Base-by-base conservation (phyloP, 2,113 vertebrate species). In the pig (Sus scrofa) region DNA sequence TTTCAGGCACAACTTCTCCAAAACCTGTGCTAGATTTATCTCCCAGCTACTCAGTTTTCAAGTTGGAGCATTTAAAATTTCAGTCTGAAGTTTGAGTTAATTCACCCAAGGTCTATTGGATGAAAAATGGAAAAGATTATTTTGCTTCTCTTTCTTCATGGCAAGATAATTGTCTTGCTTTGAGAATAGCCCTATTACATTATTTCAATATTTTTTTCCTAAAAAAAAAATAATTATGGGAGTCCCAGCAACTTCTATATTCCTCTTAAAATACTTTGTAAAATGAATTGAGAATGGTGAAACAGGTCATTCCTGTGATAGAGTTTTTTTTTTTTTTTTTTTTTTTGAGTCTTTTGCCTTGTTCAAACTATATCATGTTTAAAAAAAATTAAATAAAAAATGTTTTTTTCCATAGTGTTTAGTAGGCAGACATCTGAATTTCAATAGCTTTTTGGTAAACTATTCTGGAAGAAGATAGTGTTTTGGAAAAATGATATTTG, bases 401-500 rank as follows among this genome's bases (percentile, higher is more conserved):
- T 27, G 22, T 65, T 63, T 65, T 65, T 95, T 71, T 50, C 3
- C 22, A 65, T 78, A 52, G 32, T 58, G 22, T 75, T 94, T n/a
- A 52, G 44, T 22, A 30, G 92, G 34, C 54, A 54, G 71, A 91
- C 62, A 12, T 0, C 0, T 87, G 71, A 60, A n/a, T 91, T 97
- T 94, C 22, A 92, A 74, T 85, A 84, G 11, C 37, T 96, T 95
- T 97, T 92, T 97, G 97, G 91, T 96, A 74, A 96, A 73, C 0
- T 11, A n/a, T 78, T 95, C 94, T 96, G 95, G 84, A 95, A 97
- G 96, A 97, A 89, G 71, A 97, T 90, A 92, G 94, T 96, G 58
- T 97, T 82, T 94, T 98, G 92, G 96, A 94, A 98, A 98, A 98
- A 96, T 78, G 39, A 26, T 7, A 7, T 86, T 98, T 97, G 92